Percentiles rank a stretch among this genome's conserved stretches.
phyloP scores from a whole-genome alignment of 2,888 invertebrate genomes.

The Macrosoma leucophasiata region DNA sequence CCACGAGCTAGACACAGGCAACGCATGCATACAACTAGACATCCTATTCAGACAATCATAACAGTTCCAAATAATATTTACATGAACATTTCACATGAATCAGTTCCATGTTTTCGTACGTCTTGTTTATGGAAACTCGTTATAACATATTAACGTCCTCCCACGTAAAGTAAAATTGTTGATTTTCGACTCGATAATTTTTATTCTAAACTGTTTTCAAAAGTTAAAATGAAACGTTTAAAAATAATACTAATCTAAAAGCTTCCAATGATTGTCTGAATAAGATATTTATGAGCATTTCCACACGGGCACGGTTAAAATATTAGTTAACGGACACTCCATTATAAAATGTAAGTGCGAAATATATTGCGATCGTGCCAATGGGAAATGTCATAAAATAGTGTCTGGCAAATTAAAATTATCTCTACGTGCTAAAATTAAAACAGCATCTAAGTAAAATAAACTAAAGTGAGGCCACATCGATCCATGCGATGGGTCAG shows the following conservation, averaged over 20 bases:
- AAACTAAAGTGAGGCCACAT: constrained; percentile 36
- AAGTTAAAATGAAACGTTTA: too few relatives aligned
- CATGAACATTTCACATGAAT: constrained; percentile 2
- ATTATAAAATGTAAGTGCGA: too few relatives aligned
- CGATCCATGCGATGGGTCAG: constrained; percentile 45
- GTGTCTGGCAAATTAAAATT: constrained; percentile 34
- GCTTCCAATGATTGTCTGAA: too few relatives aligned
- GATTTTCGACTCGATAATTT: too few relatives aligned
- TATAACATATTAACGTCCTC: too few relatives aligned
- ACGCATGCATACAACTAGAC: constrained; percentile 55
- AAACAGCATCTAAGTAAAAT: constrained; percentile 34
- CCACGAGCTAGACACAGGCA: constrained; percentile 68
- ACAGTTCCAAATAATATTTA: neutral
- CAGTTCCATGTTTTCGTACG: too few relatives aligned
- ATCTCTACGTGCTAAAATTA: constrained; percentile 29
- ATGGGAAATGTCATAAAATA: constrained; percentile 36
- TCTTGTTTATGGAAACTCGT: too few relatives aligned
- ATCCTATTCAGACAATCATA: constrained; percentile 11
- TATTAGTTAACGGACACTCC: neutral
- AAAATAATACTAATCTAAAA: too few relatives aligned
- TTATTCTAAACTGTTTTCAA: too few relatives aligned
- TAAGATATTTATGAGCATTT: constrained; percentile 6
- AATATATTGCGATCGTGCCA: constrained; percentile 17
- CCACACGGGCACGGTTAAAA: constrained; percentile 3
- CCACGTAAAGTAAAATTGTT: too few relatives aligned